These are phyloP conservation scores for Catostylus mosaicus DNA, from an alignment of 30 jellyfish, hydroid and myxozoan genomes.

Conservation along the genomic window DNA sequence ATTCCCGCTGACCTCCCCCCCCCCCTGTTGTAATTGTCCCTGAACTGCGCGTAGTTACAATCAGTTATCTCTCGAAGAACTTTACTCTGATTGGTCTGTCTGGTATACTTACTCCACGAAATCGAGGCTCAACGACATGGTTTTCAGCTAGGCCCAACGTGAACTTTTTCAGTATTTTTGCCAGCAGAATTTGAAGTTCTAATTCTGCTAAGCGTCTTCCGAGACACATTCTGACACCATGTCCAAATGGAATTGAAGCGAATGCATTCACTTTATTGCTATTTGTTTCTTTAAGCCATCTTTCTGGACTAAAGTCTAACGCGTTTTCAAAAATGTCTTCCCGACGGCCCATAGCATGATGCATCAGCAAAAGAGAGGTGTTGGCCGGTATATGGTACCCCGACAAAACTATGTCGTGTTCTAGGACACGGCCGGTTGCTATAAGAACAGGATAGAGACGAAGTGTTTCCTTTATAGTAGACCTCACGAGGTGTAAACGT, in stretches of 20 bases:
- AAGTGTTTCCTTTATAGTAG: conserved; percentile 68
- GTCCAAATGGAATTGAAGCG: conserved; percentile 76
- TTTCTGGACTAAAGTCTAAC: conserved; percentile 45
- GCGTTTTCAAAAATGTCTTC: conserved; percentile 62
- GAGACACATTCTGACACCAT: conserved; percentile 72
- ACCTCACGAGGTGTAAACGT: conserved; percentile 28
- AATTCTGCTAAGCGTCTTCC: conserved; percentile 78
- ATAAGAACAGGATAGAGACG: conserved; percentile 64
- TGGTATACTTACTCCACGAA: conserved; percentile 60
- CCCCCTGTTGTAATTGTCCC: too few species aligned
- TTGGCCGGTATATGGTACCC: conserved; percentile 81
- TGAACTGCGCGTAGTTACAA: too few species aligned
- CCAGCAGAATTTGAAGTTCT: conserved; percentile 60
- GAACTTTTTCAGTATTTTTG: conserved; percentile 39
- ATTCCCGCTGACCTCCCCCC: too few species aligned
- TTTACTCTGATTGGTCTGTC: conserved; percentile 56
- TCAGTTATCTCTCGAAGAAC: conserved; percentile 30
- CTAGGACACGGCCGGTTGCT: conserved; percentile 44
- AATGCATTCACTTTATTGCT: conserved; percentile 3
- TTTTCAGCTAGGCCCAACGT: conserved; percentile 9
- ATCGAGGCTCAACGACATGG: conserved; percentile 36
- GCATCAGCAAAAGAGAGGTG: conserved; percentile 24
- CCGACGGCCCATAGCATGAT: conserved; percentile 68
- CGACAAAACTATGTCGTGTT: conserved; percentile 32
- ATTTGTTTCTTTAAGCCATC: conserved; percentile 56